Evolutionary conservation across 2,113 vertebrate species (phyloP).

Genomic region (Peromyscus californicus): DNA sequence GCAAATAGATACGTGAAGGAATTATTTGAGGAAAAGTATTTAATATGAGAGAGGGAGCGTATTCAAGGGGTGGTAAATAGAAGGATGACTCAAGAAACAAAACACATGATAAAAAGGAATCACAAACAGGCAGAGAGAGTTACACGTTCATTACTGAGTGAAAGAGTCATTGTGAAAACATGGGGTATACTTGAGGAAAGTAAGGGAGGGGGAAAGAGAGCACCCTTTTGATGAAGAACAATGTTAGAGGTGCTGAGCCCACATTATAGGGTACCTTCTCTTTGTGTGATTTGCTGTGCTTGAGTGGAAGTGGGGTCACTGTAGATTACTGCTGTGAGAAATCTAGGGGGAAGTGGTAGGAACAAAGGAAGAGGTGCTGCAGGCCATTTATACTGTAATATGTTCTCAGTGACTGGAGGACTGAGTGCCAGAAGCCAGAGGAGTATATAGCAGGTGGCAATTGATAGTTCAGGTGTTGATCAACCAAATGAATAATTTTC

Average conservation of each 20-base stretch:
- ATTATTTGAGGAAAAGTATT: background rate
- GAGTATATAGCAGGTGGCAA: too few species aligned
- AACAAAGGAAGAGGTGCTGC: background rate
- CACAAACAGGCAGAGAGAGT: background rate
- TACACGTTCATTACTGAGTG: background rate
- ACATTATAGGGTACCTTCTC: background rate
- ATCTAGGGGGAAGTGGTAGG: too few species aligned
- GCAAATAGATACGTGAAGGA: background rate
- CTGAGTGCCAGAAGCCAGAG: background rate
- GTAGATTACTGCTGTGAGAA: accelerated
- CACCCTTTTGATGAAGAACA: background rate
- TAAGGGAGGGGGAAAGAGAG: accelerated
- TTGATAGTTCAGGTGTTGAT: too few species aligned
- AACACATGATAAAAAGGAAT: background rate
- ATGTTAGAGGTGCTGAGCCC: background rate
- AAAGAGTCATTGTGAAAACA: background rate
- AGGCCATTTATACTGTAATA: background rate
- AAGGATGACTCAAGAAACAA: background rate
- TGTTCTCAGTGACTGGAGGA: background rate
- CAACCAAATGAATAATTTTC: too few species aligned
- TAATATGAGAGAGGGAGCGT: background rate
- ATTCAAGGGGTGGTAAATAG: background rate
- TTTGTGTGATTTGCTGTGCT: background rate
- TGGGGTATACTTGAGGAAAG: accelerated
- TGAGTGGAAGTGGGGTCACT: background rate